Conservation (phyloP, 2,888 invertebrate species). For the Epistrophe grossulariae region DNA sequence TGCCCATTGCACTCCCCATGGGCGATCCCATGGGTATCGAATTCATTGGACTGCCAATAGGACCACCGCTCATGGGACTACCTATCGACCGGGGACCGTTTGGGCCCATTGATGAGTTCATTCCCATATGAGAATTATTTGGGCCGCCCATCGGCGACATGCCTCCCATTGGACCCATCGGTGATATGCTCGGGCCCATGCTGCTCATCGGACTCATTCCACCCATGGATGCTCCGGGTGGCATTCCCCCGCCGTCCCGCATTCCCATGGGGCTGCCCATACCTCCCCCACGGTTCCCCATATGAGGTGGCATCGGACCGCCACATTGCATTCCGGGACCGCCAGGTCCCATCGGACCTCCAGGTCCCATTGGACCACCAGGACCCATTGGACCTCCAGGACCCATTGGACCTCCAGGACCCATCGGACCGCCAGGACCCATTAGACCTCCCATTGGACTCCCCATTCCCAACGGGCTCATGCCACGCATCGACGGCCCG, state of each 20-base stretch:
- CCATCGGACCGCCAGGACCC: conserved; percentile 78
- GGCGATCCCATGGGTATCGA: conserved; percentile 89
- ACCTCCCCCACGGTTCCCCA: conserved; percentile 82
- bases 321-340: conserved; percentile 79
- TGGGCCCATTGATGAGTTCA: conserved; percentile 85
- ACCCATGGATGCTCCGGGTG: conserved; percentile 81
- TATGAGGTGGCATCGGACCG: conserved; percentile 82
- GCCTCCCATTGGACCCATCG: conserved; percentile 83
- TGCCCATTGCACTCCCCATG: conserved; percentile 90
- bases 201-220: conserved; percentile 85
- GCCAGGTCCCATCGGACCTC: conserved; percentile 70
- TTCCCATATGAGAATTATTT: conserved; percentile 86
- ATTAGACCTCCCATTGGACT: conserved; percentile 77
- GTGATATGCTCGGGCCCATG: conserved; percentile 84
- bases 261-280: conserved; percentile 85
- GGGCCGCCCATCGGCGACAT: conserved; percentile 89
- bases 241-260: conserved; percentile 84
- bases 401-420: conserved; percentile 79
- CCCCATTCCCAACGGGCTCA: conserved; percentile 82
- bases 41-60: conserved; percentile 88
- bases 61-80: conserved; percentile 88
- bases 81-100: conserved; percentile 86
- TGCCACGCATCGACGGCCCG: conserved; percentile 83
- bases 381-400: conserved; percentile 80
- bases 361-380: conserved; percentile 76